phyloP scores from a whole-genome alignment of 1,140 invertebrate genomes.

The Solenopsis fugax region DNA sequence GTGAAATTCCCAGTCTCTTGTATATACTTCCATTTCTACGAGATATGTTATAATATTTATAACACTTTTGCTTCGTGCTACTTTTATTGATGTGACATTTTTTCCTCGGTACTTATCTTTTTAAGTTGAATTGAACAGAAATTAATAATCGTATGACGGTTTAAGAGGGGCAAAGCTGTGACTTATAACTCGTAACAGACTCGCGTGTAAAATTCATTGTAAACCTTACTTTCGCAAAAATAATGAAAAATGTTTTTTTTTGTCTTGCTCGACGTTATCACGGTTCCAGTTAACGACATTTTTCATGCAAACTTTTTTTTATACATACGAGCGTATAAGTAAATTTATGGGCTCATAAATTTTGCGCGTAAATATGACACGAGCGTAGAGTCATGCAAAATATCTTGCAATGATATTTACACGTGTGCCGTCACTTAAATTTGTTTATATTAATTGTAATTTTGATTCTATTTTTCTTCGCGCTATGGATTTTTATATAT shows the following conservation, averaged over 20 bases:
- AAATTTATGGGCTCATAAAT: constrained; percentile 49
- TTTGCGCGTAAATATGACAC: constrained; percentile 20
- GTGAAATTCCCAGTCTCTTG: neutral
- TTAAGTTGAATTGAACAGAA: neutral
- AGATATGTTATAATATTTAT: neutral
- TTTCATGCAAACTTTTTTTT: constrained; percentile 45
- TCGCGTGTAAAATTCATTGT: neutral
- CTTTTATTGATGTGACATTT: neutral
- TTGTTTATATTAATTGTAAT: constrained; percentile 49
- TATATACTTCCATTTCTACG: neutral
- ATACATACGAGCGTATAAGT: constrained; percentile 1
- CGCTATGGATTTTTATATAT: constrained; percentile 29
- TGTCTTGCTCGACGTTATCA: constrained; percentile 9
- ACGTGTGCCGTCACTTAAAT: constrained; percentile 19
- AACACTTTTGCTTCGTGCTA: neutral
- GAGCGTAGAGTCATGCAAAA: constrained; percentile 19
- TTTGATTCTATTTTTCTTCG: constrained; percentile 29
- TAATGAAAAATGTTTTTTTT: constrained; percentile 18
- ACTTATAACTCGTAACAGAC: neutral
- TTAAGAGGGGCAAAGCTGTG: neutral
- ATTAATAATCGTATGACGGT: neutral
- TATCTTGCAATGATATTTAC: constrained; percentile 34
- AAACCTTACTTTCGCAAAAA: constrained; percentile 18
- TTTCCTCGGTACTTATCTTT: neutral
- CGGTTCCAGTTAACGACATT: constrained; percentile 34